A percentile compares a stretch with the other conserved stretches of the same genome.
Conservation (phyloP, 2,113 vertebrate species). For the Ornithorhynchus anatinus region DNA sequence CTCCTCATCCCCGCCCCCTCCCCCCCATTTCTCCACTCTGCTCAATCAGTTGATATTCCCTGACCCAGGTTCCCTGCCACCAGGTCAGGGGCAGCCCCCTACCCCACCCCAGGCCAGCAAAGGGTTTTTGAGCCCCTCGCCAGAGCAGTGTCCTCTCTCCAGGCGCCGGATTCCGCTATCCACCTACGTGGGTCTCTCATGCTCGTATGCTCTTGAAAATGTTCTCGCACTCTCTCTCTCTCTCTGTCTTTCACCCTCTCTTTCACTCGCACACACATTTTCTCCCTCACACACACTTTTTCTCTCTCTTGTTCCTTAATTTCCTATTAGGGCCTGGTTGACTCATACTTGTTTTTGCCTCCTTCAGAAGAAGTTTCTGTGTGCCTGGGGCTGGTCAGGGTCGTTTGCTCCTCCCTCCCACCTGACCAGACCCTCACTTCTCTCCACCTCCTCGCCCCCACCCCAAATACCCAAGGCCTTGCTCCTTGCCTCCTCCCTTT, state of each 20-base stretch:
- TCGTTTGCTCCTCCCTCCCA: slow-evolving; percentile 20
- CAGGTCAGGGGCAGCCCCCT: background rate
- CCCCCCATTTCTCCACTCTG: slow-evolving; percentile 25
- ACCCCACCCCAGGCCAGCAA: background rate
- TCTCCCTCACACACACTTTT: background rate
- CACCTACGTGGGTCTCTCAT: too few relatives aligned
- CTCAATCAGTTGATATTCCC: background rate
- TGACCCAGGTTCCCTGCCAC: background rate
- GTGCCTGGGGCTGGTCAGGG: slow-evolving; percentile 17
- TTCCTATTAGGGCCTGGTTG: slow-evolving; percentile 2
- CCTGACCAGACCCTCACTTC: background rate
- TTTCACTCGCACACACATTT: background rate
- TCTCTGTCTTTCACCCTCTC: slow-evolving; percentile 33
- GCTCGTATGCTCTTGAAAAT: too few relatives aligned
- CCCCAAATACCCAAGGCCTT: background rate
- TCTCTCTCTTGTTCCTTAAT: slow-evolving; percentile 9
- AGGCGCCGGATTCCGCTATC: too few relatives aligned
- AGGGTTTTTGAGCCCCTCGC: background rate
- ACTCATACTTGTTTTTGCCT: slow-evolving; percentile 41
- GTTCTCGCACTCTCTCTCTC: slow-evolving; percentile 15
- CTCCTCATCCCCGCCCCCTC: slow-evolving; percentile 29
- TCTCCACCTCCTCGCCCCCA: too few relatives aligned
- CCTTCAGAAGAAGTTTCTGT: slow-evolving; percentile 55
- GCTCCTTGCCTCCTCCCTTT: background rate
- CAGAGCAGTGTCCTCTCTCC: background rate